Evolutionary conservation across 2,888 invertebrate species (phyloP).

Genomic region (Drosophila mercatorum): DNA sequence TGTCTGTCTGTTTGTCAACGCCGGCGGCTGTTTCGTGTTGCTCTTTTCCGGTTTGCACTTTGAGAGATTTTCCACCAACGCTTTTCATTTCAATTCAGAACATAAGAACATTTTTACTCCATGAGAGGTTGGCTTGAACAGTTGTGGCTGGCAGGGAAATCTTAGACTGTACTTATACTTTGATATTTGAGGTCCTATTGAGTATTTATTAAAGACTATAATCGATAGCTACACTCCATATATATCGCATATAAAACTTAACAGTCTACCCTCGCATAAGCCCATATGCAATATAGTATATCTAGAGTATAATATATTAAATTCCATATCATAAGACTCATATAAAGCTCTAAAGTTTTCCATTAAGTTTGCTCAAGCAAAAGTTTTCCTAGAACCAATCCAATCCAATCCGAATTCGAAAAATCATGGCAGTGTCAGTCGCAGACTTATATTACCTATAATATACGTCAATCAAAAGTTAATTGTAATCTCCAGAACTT

Average conservation of each 20-base stretch:
- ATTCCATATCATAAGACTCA: background rate
- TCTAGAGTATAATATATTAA: background rate
- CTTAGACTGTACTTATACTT: too few relatives aligned
- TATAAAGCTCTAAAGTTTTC: background rate
- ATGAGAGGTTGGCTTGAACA: background rate
- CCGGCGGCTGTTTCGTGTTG: conserved; percentile 54
- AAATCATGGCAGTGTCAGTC: background rate
- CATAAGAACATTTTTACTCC: background rate
- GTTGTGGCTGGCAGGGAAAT: too few relatives aligned
- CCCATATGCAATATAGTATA: background rate
- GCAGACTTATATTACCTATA: background rate
- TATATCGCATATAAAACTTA: background rate
- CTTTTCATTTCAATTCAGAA: conserved; percentile 16
- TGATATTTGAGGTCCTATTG: too few relatives aligned
- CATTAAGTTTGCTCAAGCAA: background rate
- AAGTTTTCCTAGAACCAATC: background rate
- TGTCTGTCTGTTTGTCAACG: conserved; percentile 49
- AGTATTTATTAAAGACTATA: too few relatives aligned
- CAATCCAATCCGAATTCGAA: background rate
- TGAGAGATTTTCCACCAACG: conserved; percentile 43
- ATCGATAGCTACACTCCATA: too few relatives aligned
- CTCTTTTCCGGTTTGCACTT: conserved; percentile 61
- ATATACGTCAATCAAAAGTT: conserved; percentile 1
- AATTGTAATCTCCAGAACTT: background rate
- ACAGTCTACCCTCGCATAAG: background rate